Evolutionary conservation across 2,888 invertebrate species (phyloP), one percentile per base, ranked within the genome.

Genomic region (Mechanitis mazaeus): DNA sequence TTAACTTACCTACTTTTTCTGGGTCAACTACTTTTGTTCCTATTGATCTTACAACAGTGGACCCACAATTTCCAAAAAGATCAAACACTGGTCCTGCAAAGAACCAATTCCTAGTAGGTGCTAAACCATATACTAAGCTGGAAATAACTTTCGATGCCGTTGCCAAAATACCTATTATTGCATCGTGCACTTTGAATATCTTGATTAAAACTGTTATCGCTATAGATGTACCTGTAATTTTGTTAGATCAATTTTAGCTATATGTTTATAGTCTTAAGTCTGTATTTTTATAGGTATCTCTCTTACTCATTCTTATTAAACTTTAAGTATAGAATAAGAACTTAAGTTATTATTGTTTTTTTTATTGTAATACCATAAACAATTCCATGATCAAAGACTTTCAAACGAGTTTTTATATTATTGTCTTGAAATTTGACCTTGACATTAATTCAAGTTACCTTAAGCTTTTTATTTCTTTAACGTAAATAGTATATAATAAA

Each of bases 11-110:
- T 63, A 91, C 80, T 81, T 92, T 85, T 68, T 91, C 89, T 7
- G 82, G 79, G 6, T 86, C 83, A 3, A 92, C 92, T 28, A 92
- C 73, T 72, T 92, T 92, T 1, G 92, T 92, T 1, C 91, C 91
- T 56, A 92, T 79, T 0, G 92, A 92, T 62, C 92, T 81, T 68
- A 92, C 88, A 0, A 91, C 91, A 0, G 91, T 91, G 4, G 85
- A 81, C n/a, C 90, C 90, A 1, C 91, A 85, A 47, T 87, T 91
- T 2, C 91, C 91, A 31, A 92, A 90, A 61, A 92, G 75, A 56
- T 91, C 91, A 33, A 91, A 83, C 31, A 77, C 76, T 0, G 90
- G 87, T 2, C 85, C 91, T 0, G 81, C 72, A 60, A 85, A 91
- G 66, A 89, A 80, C 88, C 90, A 90, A 1, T 71, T 58, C 33